Evolutionary conservation across 2,888 invertebrate genomes (phyloP), one percentile per base, ranked within the genome.

Genomic region (Ectropis crepuscularia): DNA sequence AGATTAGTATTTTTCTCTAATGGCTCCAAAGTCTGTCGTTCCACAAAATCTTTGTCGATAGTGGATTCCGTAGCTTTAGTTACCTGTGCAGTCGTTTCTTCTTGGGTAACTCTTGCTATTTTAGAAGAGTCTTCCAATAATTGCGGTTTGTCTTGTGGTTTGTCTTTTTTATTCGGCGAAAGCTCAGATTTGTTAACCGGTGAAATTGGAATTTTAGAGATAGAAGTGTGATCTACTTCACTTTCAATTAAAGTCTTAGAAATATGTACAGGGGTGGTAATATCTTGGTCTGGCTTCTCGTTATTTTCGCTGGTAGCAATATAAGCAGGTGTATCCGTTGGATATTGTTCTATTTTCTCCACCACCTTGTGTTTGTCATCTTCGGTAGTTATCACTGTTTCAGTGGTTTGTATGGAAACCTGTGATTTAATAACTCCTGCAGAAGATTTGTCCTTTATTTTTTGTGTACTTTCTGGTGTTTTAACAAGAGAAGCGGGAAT

Each of bases 401-500:
- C 39, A 10, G 53, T 9, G 9, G 7, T 0, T 43, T 43, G 9
- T 12, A 41, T 8, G 6, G 39, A 39, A 5, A 41, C 11, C 1
- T 49, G 28, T 39, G 36, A 37, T 6, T 10, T 28, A 41, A 0
- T 10, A 41, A 39, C 8, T 16, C 12, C 9, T 16, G 16, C 0
- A 39, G 28, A 5, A 8, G 9, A 6, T 36, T 53, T 48, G 16
- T 16, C 43, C 38, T 48, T 45, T 45, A 46, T 12, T 7, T 10
- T 42, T 43, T 60, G 38, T 5, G 41, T 28, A 43, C 61, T 49
- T 42, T 51, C 39, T 6, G 63, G n/a, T 8, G 9, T 5, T 47
- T 64, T 54, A 38, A 69, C 58, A 16, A 73, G 53, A 37, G 63
- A 69, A 6, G 57, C 61, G 6, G 76, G 74, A 62, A 73, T 73